Conservation (phyloP, 2,888 invertebrate species). For the Orthosia cruda region DNA sequence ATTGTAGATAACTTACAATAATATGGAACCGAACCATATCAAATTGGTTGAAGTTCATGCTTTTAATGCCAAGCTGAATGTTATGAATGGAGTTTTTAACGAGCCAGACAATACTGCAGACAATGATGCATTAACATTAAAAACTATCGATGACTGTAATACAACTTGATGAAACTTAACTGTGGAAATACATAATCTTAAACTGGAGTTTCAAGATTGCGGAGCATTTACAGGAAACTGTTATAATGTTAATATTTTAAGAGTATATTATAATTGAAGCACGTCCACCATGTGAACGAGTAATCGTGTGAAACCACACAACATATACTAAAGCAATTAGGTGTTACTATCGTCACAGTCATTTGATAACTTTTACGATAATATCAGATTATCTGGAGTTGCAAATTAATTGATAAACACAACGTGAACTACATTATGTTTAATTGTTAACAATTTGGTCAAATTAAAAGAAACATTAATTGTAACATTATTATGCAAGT, state of each 20-base stretch:
- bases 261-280: conserved; percentile 26
- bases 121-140: conserved; percentile 1
- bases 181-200: not conserved
- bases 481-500: conserved; percentile 37
- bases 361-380: conserved; percentile 59
- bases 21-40: conserved; percentile 15
- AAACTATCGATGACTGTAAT: not conserved
- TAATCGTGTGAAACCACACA: conserved; percentile 44
- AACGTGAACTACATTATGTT: conserved; percentile 41
- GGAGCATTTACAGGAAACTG: conserved; percentile 28
- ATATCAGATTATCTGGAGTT: conserved; percentile 48
- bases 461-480: conserved; percentile 21
- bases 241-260: not conserved
- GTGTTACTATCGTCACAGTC: conserved; percentile 55
- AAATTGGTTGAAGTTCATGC: conserved; percentile 35
- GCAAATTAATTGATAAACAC: conserved; percentile 60
- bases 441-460: conserved; percentile 29
- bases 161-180: not conserved
- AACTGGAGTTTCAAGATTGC: not conserved
- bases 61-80: conserved; percentile 4
- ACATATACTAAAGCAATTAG: conserved; percentile 59
- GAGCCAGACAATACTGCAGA: conserved; percentile 4
- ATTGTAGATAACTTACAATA: conserved; percentile 22
- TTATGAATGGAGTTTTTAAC: conserved; percentile 8
- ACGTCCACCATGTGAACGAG: conserved; percentile 33